Base-by-base conservation (phyloP, 2,797 vertebrate species). In the Gastrophryne carolinensis region DNA sequence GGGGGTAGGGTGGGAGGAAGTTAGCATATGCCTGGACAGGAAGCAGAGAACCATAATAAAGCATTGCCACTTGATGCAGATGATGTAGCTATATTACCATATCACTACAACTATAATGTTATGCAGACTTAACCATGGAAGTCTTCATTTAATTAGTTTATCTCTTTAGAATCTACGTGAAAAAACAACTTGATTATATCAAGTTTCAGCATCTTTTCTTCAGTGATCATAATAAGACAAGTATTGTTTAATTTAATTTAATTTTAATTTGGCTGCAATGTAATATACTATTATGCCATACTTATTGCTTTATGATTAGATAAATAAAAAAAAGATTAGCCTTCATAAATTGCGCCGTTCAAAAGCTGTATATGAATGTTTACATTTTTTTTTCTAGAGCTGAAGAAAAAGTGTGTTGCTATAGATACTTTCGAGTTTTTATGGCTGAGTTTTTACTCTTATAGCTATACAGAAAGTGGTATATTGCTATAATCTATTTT, bases 401-500 rank as follows among this genome's bases (percentile, higher is more conserved):
- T 27, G 62, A 58, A 66, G 58, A 74, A 66, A 53, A 73, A 53
- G 41, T 1, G 21, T 30, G 70, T 73, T 73, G 49, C 70, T 54
- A 73, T 73, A 34, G 35, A 72, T 50, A 57, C 27, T 21, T 63
- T 65, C 6, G 29, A 47, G 32, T 66, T 61, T 54, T 57, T 15
- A 66, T 58, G 56, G 35, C 52, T 26, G 37, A 47, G 66, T 10
- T 50, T 21, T 13, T 29, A 65, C 30, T 41, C 61, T 57, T 34
- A 15, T 41, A 35, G 39, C 39, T 47, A 32, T 50, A 47, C 27
- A 49, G 64, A 30, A 65, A 56, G 27, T 37, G 72, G 50, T 75
- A 37, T 67, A 60, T 75, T 41, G 67, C 34, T 75, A 58, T 67
- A 9, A 60, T 60, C 53, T 75, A 75, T 67, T 75, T 75, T 60